Conservation (phyloP, 2,797 vertebrate genomes). For the Centropyge bicolor region DNA sequence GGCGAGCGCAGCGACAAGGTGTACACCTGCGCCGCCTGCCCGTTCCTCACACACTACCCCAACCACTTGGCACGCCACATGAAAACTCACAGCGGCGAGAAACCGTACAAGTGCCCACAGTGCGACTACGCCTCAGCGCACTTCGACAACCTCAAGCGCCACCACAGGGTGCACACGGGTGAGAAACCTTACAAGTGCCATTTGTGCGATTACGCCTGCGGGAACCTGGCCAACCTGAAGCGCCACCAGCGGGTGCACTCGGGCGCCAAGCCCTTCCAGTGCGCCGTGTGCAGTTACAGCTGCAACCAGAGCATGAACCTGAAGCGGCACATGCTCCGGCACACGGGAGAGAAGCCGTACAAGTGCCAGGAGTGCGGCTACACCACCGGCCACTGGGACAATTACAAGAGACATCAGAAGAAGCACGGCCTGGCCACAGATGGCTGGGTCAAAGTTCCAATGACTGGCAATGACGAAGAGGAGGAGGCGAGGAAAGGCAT, state of each 20-base stretch:
- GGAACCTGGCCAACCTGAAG: slow-evolving; percentile 98
- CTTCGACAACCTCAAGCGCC: slow-evolving; percentile 97
- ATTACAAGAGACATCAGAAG: slow-evolving; percentile 99
- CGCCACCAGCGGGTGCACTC: slow-evolving; percentile 97
- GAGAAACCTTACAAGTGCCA: slow-evolving; percentile 99
- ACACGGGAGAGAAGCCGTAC: slow-evolving; percentile 97
- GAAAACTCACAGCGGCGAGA: slow-evolving; percentile 98
- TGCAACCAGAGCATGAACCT: slow-evolving; percentile 99
- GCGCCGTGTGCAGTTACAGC: slow-evolving; percentile 94
- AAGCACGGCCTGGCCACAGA: slow-evolving; percentile 92
- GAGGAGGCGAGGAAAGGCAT: slow-evolving; percentile 66
- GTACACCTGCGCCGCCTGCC: slow-evolving; percentile 93
- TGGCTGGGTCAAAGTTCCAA: slow-evolving; percentile 88
- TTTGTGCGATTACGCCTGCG: slow-evolving; percentile 96
- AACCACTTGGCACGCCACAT: slow-evolving; percentile 98
- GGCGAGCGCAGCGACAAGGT: slow-evolving; percentile 89
- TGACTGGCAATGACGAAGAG: slow-evolving; percentile 69
- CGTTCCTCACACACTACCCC: slow-evolving; percentile 96
- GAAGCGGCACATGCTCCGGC: slow-evolving; percentile 97
- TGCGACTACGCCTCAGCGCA: slow-evolving; percentile 96
- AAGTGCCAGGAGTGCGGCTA: slow-evolving; percentile 94
- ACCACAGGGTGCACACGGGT: slow-evolving; percentile 96
- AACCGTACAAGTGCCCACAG: slow-evolving; percentile 95
- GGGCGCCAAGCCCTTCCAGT: slow-evolving; percentile 96
- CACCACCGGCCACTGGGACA: slow-evolving; percentile 99